Base-by-base conservation (phyloP, 2,113 vertebrate species). In the Oophaga pumilio region DNA sequence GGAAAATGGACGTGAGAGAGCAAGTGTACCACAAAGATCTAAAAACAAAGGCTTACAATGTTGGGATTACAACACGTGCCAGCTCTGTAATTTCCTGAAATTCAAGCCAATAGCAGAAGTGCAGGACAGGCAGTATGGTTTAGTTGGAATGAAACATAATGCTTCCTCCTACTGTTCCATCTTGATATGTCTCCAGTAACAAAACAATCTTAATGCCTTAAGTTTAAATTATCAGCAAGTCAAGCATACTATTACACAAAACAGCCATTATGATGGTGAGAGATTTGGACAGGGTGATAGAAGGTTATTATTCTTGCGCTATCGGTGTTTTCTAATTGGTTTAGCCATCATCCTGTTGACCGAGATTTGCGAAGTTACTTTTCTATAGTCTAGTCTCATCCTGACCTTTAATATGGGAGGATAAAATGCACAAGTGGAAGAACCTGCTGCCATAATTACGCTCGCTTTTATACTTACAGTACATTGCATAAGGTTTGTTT, bases 231-330 rank as follows among this genome's bases (percentile, higher is more conserved):
- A 0, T 76, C 60, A 84, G 89, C 90, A 89, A 89, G 81, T 87
- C 87, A 69, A 89, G 73, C 91, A 88, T 73, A 88, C 82, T 52
- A 88, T 1, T 89, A 90, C 83, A 90, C 90, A 89, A 80, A 89
- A 85, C 22, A 14, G 24, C 73, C 17, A 43, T 11, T 82, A 87
- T 50, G 60, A 79, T 2, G 12, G 10, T 15, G 22, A 49, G 12
- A 18, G 62, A 53, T 83, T 53, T 24, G 49, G 64, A 53, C 62
- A 53, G 22, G 15, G 76, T 15, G 20, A 43, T 66, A 76, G n/a
- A n/a, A 50, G 49, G 50, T 50, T 20, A 68, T 69, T 83, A 68
- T 80, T 80, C 26, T 59, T 20, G 22, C 26, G 43, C 24, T 82
- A 50, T 68, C 28, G 43, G 9, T 77, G 20, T 43, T 82, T 49